Base-by-base conservation (phyloP, 1,140 invertebrate species). In the Dendrolimus kikuchii region DNA sequence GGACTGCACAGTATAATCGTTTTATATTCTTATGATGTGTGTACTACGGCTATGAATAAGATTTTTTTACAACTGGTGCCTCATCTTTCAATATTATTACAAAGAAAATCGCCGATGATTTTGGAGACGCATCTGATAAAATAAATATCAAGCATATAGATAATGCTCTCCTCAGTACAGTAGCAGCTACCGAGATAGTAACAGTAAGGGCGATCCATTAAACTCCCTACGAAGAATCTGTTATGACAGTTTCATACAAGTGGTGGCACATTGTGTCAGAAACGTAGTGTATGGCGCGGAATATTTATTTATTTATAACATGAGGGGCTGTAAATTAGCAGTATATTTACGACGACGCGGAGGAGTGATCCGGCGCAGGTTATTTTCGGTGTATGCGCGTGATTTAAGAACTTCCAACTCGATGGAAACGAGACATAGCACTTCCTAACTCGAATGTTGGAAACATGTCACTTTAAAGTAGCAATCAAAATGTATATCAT, bases 271-370 rank as follows among this genome's bases (percentile, higher is more conserved):
- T 74, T 79, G 72, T 82, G 78, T 81, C 77, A 77, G 68, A 54
- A 57, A 57, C 67, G 75, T 68, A 78, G 23, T 78, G 66, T 42
- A 51, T 69, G 74, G 66, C 72, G 64, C 71, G 62, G 71, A 72
- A 81, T 80, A 83, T 86, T 81, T 86, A 84, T 82, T 84, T 86
- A 83, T 82, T 84, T 84, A 86, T 84, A 84, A 77, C 69, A 74
- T 67, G 73, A 68, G 74, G 79, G 76, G 80, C 73, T 71, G 82
- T 83, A 82, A 82, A 83, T 86, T 86, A 82, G 77, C 76, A 68
- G 65, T 74, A 71, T 81, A 83, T 82, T 81, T 82, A 83, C 77
- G 71, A 65, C 68, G 71, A 60, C 58, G 63, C 71, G 69, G 69
- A 74, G 79, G 68, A 80, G 73, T 71, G 75, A 74, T 77, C 74